Evolutionary conservation across 2,113 vertebrate species (phyloP).

Genomic region (Suncus etruscus): DNA sequence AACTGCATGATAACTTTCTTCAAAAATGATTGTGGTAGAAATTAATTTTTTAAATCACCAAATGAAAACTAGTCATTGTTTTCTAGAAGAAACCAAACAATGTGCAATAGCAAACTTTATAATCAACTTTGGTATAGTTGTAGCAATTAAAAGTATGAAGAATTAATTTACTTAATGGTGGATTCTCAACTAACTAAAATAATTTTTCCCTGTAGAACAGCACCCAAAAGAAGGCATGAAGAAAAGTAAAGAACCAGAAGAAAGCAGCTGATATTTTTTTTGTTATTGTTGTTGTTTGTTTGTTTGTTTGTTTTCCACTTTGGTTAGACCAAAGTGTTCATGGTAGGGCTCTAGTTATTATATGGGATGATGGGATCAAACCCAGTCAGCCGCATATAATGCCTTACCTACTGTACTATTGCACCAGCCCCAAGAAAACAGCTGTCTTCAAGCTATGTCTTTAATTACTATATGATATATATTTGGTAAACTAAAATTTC

Average conservation of each 20-base stretch:
- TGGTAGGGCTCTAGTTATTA: no score
- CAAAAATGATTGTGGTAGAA: constrained; percentile 30
- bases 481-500: background rate
- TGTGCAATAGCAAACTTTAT: background rate
- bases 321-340: no score
- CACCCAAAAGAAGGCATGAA: no score
- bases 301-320: no score
- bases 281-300: no score
- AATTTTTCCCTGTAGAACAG: background rate
- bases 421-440: no score
- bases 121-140: background rate
- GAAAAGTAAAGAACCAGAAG: no score
- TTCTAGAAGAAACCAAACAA: constrained; percentile 61
- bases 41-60: constrained; percentile 56
- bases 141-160: background rate
- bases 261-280: no score
- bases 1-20: constrained; percentile 40
- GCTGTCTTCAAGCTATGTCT: background rate
- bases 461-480: background rate
- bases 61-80: constrained; percentile 59
- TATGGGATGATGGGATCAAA: no score
- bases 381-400: no score
- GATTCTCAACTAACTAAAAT: background rate
- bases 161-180: background rate
- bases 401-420: no score